Evolutionary conservation across 2,888 invertebrate species (phyloP).

Genomic region (Melangyna quadrimaculata): DNA sequence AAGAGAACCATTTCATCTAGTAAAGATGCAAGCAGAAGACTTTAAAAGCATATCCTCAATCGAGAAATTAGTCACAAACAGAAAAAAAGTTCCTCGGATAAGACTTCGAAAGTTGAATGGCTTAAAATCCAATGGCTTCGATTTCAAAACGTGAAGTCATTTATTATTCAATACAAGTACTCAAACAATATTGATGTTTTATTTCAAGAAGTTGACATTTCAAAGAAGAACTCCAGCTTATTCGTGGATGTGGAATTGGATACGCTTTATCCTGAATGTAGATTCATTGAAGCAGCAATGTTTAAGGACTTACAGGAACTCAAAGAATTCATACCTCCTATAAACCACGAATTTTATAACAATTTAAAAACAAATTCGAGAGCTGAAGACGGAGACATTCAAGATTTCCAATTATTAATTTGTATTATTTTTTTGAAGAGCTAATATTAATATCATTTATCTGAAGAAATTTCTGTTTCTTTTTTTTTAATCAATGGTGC

Average conservation of each 20-base stretch:
- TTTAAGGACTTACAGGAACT: conserved; percentile 15
- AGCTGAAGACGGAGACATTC: conserved; percentile 4
- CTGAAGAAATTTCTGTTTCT: too few species aligned
- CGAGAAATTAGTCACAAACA: conserved; percentile 57
- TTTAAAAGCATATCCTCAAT: conserved; percentile 40
- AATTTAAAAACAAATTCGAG: conserved; percentile 28
- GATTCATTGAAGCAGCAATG: conserved; percentile 36
- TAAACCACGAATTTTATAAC: conserved; percentile 37
- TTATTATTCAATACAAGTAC: conserved; percentile 46
- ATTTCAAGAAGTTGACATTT: conserved; percentile 32
- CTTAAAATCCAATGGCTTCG: conserved; percentile 50
- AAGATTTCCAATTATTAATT: neutral
- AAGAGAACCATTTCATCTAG: conserved; percentile 51
- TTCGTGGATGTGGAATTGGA: conserved; percentile 56
- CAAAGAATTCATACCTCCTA: conserved; percentile 46
- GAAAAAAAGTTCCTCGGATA: conserved; percentile 52
- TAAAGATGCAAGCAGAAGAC: conserved; percentile 27
- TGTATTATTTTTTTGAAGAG: neutral
- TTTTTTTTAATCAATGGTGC: too few species aligned
- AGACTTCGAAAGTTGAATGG: conserved; percentile 24
- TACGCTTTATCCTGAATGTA: conserved; percentile 32
- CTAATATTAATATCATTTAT: neutral
- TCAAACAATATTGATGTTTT: conserved; percentile 17
- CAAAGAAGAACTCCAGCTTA: conserved; percentile 49
- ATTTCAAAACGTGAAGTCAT: conserved; percentile 18